These are phyloP conservation scores for Momotus momota DNA, from an alignment of 2,797 vertebrate genomes.

Conservation along the genomic window DNA sequence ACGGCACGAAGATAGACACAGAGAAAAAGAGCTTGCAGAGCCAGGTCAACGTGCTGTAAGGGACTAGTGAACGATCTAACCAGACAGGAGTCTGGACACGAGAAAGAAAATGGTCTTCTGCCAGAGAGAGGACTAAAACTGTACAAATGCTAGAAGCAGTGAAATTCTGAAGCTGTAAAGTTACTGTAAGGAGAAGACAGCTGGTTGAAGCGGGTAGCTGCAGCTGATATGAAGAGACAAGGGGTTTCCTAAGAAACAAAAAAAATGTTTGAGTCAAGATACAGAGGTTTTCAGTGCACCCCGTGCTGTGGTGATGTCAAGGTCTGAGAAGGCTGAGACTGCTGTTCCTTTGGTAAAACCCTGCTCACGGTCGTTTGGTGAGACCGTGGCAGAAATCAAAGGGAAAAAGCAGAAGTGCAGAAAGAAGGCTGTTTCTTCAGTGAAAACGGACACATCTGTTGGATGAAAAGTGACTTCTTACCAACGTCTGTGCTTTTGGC, in stretches of 20 bases:
- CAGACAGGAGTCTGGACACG: background rate
- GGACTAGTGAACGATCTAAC: conserved; percentile 12
- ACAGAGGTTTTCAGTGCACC: background rate
- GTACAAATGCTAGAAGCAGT: background rate
- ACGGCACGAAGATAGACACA: background rate
- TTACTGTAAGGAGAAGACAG: conserved; percentile 23
- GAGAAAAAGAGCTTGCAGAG: conserved; percentile 23
- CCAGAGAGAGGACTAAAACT: conserved; percentile 29
- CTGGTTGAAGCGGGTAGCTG: conserved; percentile 9
- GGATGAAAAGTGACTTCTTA: conserved; percentile 39
- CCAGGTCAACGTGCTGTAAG: background rate
- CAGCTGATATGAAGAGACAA: background rate
- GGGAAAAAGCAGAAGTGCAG: background rate
- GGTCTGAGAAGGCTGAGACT: background rate
- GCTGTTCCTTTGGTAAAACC: background rate
- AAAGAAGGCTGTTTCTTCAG: background rate
- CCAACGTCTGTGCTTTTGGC: background rate
- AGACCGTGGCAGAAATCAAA: background rate
- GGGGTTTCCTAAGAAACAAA: background rate
- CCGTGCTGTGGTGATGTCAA: background rate
- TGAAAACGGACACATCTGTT: background rate
- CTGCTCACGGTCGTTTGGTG: background rate
- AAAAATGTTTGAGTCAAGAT: background rate
- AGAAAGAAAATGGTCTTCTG: conserved; percentile 27
- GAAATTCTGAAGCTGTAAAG: background rate